These are phyloP conservation scores for Diadegma fenestrale DNA, from an alignment of 2,888 invertebrate genomes.

Conservation along the genomic window DNA sequence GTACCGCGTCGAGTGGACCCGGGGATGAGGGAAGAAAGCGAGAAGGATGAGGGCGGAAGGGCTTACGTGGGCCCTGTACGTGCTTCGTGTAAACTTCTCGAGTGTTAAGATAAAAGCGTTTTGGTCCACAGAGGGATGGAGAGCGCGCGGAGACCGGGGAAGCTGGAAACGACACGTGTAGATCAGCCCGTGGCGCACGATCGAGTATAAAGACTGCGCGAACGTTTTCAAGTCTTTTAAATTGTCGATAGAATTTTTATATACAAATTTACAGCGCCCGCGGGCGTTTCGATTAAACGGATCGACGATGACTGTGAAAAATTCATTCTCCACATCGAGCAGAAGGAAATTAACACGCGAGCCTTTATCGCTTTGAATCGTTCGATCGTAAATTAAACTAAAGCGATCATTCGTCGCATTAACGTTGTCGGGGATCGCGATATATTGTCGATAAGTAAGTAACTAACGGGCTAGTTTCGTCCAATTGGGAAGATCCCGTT, in stretches of 20 bases:
- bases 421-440: slow-evolving; percentile 14
- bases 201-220: slow-evolving; percentile 1
- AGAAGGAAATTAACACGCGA: no score
- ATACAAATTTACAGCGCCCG: no score
- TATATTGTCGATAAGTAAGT: slow-evolving; percentile 49
- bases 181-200: slow-evolving; percentile 1
- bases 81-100: slow-evolving; percentile 41
- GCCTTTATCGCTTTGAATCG: not conserved
- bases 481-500: slow-evolving; percentile 43
- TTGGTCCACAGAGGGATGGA: slow-evolving; percentile 32
- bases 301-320: no score
- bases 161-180: slow-evolving; percentile 37
- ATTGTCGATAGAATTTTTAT: no score
- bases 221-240: no score
- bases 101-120: slow-evolving; percentile 60
- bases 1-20: slow-evolving; percentile 47
- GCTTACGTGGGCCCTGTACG: slow-evolving; percentile 46
- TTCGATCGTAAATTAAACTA: not conserved
- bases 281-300: no score
- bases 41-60: slow-evolving; percentile 21
- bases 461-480: slow-evolving; percentile 55
- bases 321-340: no score
- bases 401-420: slow-evolving; percentile 7
- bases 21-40: slow-evolving; percentile 37
- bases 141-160: not conserved